Conservation (phyloP, 2,797 vertebrate genomes). For the Tapirus indicus region DNA sequence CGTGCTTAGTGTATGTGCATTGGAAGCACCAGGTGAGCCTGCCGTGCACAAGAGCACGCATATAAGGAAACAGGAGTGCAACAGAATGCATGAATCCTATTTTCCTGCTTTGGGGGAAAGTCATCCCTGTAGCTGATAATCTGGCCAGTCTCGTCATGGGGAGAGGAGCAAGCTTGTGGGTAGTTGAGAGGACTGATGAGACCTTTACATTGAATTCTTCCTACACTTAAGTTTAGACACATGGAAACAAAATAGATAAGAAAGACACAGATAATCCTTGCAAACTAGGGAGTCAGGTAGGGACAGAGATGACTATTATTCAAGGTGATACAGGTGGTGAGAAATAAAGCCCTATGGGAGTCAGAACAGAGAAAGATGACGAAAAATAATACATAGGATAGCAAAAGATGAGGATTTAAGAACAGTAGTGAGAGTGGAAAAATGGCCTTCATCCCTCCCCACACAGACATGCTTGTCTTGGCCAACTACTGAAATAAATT, state of each 20-base stretch:
- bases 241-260: background rate
- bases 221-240: background rate
- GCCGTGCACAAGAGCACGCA: accelerated
- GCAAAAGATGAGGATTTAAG: background rate
- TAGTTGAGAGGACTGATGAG: background rate
- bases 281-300: background rate
- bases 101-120: background rate
- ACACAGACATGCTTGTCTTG: background rate
- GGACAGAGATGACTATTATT: background rate
- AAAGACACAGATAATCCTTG: background rate
- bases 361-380: background rate
- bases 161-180: background rate
- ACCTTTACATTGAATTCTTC: background rate
- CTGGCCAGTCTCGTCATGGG: background rate
- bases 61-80: background rate
- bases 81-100: background rate
- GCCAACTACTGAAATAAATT: background rate
- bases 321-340: background rate
- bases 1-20: background rate
- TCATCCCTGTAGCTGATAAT: background rate
- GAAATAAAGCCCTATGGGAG: background rate
- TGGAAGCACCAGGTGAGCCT: background rate
- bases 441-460: background rate
- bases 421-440: background rate
- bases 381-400: background rate